Percentiles rank a stretch among this genome's conserved stretches.
phyloP scores from a whole-genome alignment of 35 echinoderm and acorn worm species.

The Ophioderma brevispina region DNA sequence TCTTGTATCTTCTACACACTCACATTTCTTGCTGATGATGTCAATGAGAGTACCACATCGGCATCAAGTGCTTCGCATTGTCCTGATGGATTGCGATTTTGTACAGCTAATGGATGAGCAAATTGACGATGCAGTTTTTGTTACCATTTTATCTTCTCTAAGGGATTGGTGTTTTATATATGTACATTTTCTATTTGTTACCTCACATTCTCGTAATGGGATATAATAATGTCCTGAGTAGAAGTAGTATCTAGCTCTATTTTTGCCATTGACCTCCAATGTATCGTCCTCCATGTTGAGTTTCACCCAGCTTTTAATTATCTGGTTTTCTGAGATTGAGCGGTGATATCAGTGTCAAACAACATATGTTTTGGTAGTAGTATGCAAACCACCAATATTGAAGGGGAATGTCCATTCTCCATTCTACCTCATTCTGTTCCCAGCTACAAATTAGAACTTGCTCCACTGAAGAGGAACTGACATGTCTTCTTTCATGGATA shows the following conservation, averaged over 20 bases:
- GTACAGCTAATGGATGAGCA: conserved; percentile 10
- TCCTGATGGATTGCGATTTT: not conserved
- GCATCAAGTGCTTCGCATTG: conserved; percentile 19
- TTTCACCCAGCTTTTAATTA: conserved; percentile 31
- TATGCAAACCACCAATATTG: conserved; percentile 27
- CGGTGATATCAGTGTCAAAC: conserved; percentile 47
- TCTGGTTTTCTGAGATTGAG: conserved; percentile 45
- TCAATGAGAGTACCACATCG: conserved; percentile 25
- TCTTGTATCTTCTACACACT: conserved; percentile 57
- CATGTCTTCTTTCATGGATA: conserved; percentile 26
- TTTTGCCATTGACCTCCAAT: conserved; percentile 49
- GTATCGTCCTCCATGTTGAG: conserved; percentile 43
- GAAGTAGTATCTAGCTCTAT: conserved; percentile 36
- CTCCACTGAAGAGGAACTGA: conserved; percentile 10
- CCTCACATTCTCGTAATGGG: conserved; percentile 22
- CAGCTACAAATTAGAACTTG: conserved; percentile 56
- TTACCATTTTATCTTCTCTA: conserved; percentile 29
- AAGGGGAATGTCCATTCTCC: conserved; percentile 12
- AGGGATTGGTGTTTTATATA: not conserved
- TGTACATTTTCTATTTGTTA: conserved; percentile 26
- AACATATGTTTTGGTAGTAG: conserved; percentile 25
- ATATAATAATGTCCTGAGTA: conserved; percentile 28
- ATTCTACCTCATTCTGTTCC: conserved; percentile 22
- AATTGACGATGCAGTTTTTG: conserved; percentile 28
- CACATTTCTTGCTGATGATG: conserved; percentile 51